A percentile compares a stretch with the other conserved stretches of the same genome.
These are phyloP conservation scores for Drosophila yooni DNA, from an alignment of 2,888 invertebrate species.

Conservation along the genomic window DNA sequence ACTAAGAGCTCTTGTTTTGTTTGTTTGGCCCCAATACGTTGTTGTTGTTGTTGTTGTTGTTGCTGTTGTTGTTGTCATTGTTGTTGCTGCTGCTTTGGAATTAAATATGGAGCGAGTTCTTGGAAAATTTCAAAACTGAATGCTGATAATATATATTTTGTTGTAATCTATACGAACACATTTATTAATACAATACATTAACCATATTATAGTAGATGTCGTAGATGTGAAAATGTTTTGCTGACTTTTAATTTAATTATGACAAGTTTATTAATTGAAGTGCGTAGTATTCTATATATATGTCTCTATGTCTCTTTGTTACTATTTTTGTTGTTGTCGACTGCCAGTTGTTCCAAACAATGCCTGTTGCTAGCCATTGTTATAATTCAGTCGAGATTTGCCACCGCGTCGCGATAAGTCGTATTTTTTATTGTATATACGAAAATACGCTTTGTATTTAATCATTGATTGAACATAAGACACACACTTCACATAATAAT, in stretches of 20 bases:
- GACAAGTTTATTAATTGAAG: constrained; percentile 71
- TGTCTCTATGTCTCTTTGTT: neutral
- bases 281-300: constrained; percentile 47
- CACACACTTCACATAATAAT: neutral
- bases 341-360: constrained; percentile 16
- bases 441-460: neutral
- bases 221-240: constrained; percentile 15
- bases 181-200: constrained; percentile 13
- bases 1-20: neutral
- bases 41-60: constrained; percentile 5
- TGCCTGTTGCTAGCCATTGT: constrained; percentile 29
- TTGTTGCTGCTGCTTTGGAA: constrained; percentile 18
- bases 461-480: neutral
- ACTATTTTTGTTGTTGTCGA: constrained; percentile 7
- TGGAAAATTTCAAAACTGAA: constrained; percentile 34
- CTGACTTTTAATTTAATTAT: constrained; percentile 70
- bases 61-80: neutral
- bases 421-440: constrained; percentile 10
- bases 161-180: constrained; percentile 57
- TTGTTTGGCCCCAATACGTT: constrained; percentile 46
- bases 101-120: constrained; percentile 39
- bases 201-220: constrained; percentile 10
- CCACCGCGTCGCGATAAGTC: constrained; percentile 41
- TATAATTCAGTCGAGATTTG: constrained; percentile 43
- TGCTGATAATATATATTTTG: constrained; percentile 52